A percentile compares a stretch with the other conserved stretches of the same genome.
Conservation (phyloP, 2,113 vertebrate species). For the Pelecanoides urinatrix region DNA sequence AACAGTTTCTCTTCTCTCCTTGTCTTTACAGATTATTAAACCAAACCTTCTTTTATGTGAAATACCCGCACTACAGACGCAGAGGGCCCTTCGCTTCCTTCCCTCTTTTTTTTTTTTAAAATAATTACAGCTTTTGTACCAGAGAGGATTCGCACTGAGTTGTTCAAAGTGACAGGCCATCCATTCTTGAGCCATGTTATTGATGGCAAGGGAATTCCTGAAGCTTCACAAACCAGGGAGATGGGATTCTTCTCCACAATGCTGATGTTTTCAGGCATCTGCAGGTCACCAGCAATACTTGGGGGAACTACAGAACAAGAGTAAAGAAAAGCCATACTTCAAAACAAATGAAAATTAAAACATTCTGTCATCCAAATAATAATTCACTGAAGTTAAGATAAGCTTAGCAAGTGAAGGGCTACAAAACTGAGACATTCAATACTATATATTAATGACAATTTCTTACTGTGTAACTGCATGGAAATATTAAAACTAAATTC, state of each 20-base stretch:
- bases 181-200: slow-evolving; percentile 91
- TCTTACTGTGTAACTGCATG: background rate
- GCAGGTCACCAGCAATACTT: slow-evolving; percentile 77
- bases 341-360: background rate
- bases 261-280: slow-evolving; percentile 85
- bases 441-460: background rate
- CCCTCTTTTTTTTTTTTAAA: background rate
- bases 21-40: background rate
- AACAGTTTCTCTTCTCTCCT: background rate
- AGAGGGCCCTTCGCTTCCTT: background rate
- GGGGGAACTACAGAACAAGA: slow-evolving; percentile 81
- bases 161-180: slow-evolving; percentile 74
- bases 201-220: slow-evolving; percentile 89
- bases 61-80: background rate
- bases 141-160: slow-evolving; percentile 83
- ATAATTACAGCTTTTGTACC: slow-evolving; percentile 68
- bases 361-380: background rate
- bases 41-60: background rate
- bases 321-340: background rate
- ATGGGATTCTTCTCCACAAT: slow-evolving; percentile 89
- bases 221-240: slow-evolving; percentile 87
- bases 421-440: background rate
- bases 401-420: background rate
- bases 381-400: background rate
- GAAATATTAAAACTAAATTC: background rate